Evolutionary conservation across 1,140 invertebrate genomes (phyloP).

Genomic region (Trigoniulus corallinus): DNA sequence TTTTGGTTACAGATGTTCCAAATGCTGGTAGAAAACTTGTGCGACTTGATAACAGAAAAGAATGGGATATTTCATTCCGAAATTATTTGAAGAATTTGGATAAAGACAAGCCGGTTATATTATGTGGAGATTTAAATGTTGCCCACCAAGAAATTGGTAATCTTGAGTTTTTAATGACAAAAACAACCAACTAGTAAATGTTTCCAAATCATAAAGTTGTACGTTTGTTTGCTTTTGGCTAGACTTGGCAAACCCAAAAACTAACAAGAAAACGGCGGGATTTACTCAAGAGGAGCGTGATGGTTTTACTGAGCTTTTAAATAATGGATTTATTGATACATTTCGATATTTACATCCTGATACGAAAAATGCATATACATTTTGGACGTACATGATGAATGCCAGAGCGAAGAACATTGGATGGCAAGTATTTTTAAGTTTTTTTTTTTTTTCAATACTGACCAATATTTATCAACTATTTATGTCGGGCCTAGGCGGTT

Average conservation of each 20-base stretch:
- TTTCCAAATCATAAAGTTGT: too few species aligned
- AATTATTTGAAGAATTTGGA: conserved; percentile 63
- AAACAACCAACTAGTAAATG: too few species aligned
- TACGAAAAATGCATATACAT: conserved; percentile 66
- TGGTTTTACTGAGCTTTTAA: conserved; percentile 66
- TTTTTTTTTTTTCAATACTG: conserved; percentile 4
- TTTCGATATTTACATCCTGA: conserved; percentile 80
- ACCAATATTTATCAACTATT: conserved; percentile 1
- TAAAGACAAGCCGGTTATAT: conserved; percentile 78
- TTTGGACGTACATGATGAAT: conserved; percentile 83
- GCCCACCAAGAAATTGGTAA: conserved; percentile 87
- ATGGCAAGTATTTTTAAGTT: conserved; percentile 44
- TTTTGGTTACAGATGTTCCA: conserved; percentile 44
- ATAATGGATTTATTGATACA: conserved; percentile 65
- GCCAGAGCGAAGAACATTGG: conserved; percentile 77
- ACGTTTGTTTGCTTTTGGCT: neutral
- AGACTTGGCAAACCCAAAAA: conserved; percentile 90
- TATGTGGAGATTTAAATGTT: conserved; percentile 95
- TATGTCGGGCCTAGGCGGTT: conserved; percentile 52
- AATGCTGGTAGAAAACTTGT: conserved; percentile 64
- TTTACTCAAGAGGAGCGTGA: conserved; percentile 89
- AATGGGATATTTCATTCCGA: conserved; percentile 76
- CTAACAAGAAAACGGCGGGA: conserved; percentile 81
- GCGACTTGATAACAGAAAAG: conserved; percentile 66
- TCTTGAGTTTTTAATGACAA: conserved; percentile 11